These are phyloP conservation scores for Julus scanicus DNA, from an alignment of 2,888 invertebrate genomes.

Conservation along the genomic window DNA sequence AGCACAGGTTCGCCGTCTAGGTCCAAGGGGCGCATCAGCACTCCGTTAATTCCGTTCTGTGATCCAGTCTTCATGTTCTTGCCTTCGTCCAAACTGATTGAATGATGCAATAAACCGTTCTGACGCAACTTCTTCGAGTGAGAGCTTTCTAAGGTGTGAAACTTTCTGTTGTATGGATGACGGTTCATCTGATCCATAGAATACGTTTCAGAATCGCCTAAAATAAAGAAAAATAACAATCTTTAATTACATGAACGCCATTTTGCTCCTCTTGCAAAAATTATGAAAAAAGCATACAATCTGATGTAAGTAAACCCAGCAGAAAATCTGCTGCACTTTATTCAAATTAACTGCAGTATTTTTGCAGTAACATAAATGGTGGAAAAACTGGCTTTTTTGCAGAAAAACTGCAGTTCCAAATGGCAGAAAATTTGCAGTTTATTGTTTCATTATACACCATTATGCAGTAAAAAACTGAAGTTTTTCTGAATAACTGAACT, in stretches of 20 bases:
- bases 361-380: too few relatives aligned
- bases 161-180: slow-evolving; percentile 50
- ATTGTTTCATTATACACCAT: too few relatives aligned
- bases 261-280: neutral
- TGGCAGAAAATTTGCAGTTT: too few relatives aligned
- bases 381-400: too few relatives aligned
- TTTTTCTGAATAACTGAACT: too few relatives aligned
- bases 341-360: too few relatives aligned
- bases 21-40: slow-evolving; percentile 54
- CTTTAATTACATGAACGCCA: neutral
- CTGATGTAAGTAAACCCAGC: too few relatives aligned
- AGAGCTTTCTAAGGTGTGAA: slow-evolving; percentile 54
- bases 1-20: slow-evolving; percentile 43
- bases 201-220: slow-evolving; percentile 56
- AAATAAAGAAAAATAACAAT: neutral
- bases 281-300: neutral
- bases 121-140: slow-evolving; percentile 36
- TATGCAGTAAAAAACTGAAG: too few relatives aligned
- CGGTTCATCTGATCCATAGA: slow-evolving; percentile 54
- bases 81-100: slow-evolving; percentile 52
- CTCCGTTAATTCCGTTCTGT: slow-evolving; percentile 55
- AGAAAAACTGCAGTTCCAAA: too few relatives aligned
- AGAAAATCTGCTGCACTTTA: too few relatives aligned
- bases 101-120: slow-evolving; percentile 53
- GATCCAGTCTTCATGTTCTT: slow-evolving; percentile 52